Base-by-base conservation (phyloP, 2,797 vertebrate species). In the Anguilla obscura region DNA sequence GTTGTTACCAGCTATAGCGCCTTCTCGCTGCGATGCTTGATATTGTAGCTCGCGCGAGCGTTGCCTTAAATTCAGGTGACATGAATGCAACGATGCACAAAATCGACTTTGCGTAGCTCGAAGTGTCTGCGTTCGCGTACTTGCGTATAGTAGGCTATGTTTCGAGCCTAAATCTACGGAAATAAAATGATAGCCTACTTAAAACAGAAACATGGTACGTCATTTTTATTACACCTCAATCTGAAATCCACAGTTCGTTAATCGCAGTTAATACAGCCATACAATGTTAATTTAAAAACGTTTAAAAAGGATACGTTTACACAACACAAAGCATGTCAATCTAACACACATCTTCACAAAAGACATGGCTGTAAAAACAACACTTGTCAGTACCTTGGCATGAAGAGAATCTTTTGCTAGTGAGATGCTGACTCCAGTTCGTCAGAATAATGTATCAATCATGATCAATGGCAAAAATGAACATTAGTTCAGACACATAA, bases 181-280 rank as follows among this genome's bases (percentile, higher is more conserved):
- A 45, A 45, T 6, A 21, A 63, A 63, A 69, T 27, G 63, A n/a
- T 52, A 45, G 40, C 40, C 40, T 63, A 63, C 6, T 63, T 5
- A 69, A 84, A 56, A 50, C 24, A 50, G 4, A 6, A 27, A 69
- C 18, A 69, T 86, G 52, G 36, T 71, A 74, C 54, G 48, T 36
- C 14, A 86, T 24, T 50, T 86, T 86, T 86, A 86, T 86, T 45
- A 74, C 16, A 48, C n/a, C 18, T 71, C 85, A 60, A 21, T 86
- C 79, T 54, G 69, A 74, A 69, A 86, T 52, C 66, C n/a, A 86
- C 66, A 86, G 50, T 18, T 12, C 14, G 74, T n/a, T 50, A 74
- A 86, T 86, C 45, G n/a, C 58, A 84, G n/a, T 54, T 48, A 69
- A 76, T 21, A 86, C 45, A 82, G 50, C 50, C 24, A 50, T 18